phyloP scores from a whole-genome alignment of 2,888 invertebrate genomes.

The Hirtodrosophila cameraria region DNA sequence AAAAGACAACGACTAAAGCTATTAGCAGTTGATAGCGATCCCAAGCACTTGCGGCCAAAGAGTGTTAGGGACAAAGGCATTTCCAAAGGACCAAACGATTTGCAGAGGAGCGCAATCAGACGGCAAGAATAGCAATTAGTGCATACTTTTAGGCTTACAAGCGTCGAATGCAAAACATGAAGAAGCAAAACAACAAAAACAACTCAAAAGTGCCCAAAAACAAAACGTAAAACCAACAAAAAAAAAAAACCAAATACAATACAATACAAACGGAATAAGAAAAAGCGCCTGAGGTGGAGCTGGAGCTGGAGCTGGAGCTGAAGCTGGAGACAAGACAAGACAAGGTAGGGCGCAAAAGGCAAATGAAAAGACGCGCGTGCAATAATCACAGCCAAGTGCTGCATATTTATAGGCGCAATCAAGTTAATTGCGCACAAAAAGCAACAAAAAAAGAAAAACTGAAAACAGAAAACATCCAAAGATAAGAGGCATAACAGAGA shows the following conservation, averaged over 20 bases:
- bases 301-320: background rate
- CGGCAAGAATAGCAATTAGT: slow-evolving; percentile 71
- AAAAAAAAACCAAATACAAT: background rate
- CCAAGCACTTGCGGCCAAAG: slow-evolving; percentile 36
- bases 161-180: slow-evolving; percentile 24
- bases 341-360: slow-evolving; percentile 24
- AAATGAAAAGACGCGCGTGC: slow-evolving; percentile 54
- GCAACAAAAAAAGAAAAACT: slow-evolving; percentile 23
- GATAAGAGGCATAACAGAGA: slow-evolving; percentile 28
- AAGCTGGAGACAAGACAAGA: background rate
- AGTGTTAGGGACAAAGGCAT: slow-evolving; percentile 24
- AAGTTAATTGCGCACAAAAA: slow-evolving; percentile 72
- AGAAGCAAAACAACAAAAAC: background rate
- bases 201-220: too few species aligned
- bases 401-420: slow-evolving; percentile 81
- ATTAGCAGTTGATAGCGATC: slow-evolving; percentile 67
- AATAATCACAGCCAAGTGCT: slow-evolving; percentile 77
- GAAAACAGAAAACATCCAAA: slow-evolving; percentile 22
- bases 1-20: slow-evolving; percentile 37
- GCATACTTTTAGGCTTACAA: slow-evolving; percentile 59
- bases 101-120: slow-evolving; percentile 49
- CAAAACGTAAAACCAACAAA: background rate
- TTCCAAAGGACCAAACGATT: slow-evolving; percentile 11
- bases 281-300: background rate
- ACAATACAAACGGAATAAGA: slow-evolving; percentile 3